Evolutionary conservation across 1,140 invertebrate genomes (phyloP), one percentile per base, ranked within the genome.

Genomic region (Sycobia sp.): DNA sequence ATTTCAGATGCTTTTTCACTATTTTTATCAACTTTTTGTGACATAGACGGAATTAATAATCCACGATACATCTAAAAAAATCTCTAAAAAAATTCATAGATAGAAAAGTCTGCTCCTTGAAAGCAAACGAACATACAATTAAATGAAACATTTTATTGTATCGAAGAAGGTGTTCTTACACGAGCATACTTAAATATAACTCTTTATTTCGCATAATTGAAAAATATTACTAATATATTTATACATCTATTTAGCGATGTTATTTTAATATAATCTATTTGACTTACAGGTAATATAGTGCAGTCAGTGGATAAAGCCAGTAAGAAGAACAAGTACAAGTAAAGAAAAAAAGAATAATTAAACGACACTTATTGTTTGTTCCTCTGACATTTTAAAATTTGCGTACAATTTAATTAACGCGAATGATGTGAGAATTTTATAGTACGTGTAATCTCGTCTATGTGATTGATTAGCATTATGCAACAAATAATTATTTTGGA

Each of bases 261-360:
- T 36, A 53, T 62, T 55, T n/a, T 65, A 34, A 50, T 41, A 43
- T 18, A 57, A 51, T 64, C 38, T 56, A 61, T 66, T 71, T 67
- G 67, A 29, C 66, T 70, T 74, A 53, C 67, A 75, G 70, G 71
- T 62, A 73, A 69, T 57, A 64, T 44, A 54, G 66, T 66, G 66
- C 70, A 66, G 53, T 62, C 67, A 57, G 44, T 63, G 63, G 65
- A 58, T 69, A 73, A 71, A 58, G 65, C 39, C 54, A 53, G 46
- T 49, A 71, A 73, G 67, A 75, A 67, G 71, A 72, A 69, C 61
- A 72, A 73, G 56, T 69, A 57, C n/a, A n/a, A n/a, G n/a, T n/a
- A n/a, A n/a, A n/a, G n/a, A n/a, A n/a, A n/a, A n/a, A 54, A 70
- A 72, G 62, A 56, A 4, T 4, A 54, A 9, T 54, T 36, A 36